Evolutionary conservation across 2,113 vertebrate species (phyloP).

Genomic region (Heliornis fulica): DNA sequence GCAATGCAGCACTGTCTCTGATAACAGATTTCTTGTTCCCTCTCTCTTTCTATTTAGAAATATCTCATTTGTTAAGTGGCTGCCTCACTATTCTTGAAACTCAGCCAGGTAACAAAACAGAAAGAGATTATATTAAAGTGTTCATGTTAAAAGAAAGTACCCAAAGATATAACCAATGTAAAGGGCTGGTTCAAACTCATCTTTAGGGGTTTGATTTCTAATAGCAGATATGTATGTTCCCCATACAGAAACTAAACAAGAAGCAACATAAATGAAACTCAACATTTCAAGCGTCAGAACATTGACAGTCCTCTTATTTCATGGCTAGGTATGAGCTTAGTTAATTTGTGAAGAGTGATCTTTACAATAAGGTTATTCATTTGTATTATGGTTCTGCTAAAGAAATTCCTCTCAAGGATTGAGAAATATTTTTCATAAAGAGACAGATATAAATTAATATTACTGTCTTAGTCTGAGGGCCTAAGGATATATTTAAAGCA

Average conservation of each 20-base stretch:
- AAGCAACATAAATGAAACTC: background rate
- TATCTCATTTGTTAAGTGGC: conserved; percentile 45
- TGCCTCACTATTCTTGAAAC: background rate
- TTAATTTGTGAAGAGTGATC: background rate
- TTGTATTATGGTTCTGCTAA: background rate
- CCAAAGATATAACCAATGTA: background rate
- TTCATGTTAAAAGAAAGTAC: background rate
- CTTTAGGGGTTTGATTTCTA: background rate
- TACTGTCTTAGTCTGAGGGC: background rate
- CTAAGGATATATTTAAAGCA: background rate
- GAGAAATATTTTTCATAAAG: background rate
- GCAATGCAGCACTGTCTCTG: conserved; percentile 28
- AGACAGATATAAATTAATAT: background rate
- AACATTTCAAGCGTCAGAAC: background rate
- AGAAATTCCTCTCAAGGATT: background rate
- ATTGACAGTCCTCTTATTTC: background rate
- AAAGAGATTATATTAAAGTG: background rate
- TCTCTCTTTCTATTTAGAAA: conserved; percentile 10
- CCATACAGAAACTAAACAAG: background rate
- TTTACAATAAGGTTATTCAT: background rate
- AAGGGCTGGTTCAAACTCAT: background rate
- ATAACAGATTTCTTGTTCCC: conserved; percentile 22
- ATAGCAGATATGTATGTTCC: background rate
- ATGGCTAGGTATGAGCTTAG: background rate
- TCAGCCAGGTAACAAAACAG: conserved; percentile 9